Percentiles rank a stretch among this genome's conserved stretches.
These are phyloP conservation scores for Enteromius radiatus DNA, from an alignment of 2,797 vertebrate species.

Conservation along the genomic window DNA sequence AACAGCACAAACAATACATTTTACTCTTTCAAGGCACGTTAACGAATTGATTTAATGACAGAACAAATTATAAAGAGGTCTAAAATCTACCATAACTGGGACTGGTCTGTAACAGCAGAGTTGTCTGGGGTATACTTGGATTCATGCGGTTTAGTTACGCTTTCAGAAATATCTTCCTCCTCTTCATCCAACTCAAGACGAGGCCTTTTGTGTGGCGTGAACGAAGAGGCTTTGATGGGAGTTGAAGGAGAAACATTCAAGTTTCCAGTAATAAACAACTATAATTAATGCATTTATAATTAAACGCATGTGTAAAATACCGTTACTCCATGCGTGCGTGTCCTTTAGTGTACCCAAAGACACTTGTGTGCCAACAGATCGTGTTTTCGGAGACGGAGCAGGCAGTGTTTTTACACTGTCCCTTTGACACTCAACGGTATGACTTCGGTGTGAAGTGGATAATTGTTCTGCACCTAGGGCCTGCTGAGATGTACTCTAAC, in stretches of 20 bases:
- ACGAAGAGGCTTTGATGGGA: not conserved
- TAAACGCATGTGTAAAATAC: not conserved
- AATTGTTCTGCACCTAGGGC: not conserved
- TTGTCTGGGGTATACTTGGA: too few species aligned
- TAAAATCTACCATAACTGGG: not conserved
- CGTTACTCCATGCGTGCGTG: not conserved
- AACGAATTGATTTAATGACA: not conserved
- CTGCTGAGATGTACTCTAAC: not conserved
- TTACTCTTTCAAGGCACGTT: not conserved
- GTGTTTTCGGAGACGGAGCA: not conserved
- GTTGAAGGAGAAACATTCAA: not conserved
- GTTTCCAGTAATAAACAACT: not conserved
- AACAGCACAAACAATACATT: not conserved
- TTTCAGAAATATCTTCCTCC: not conserved
- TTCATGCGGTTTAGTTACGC: not conserved
- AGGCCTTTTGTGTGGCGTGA: not conserved
- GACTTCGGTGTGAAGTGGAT: not conserved
- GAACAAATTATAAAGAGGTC: not conserved
- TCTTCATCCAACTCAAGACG: not conserved
- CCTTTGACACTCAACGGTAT: not conserved
- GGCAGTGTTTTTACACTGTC: not conserved
- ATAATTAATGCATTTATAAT: not conserved
- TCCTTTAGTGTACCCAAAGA: not conserved
- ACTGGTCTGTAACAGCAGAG: not conserved
- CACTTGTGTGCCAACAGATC: not conserved